Base-by-base conservation (phyloP, 2,113 vertebrate species). In the Polypterus senegalus region DNA sequence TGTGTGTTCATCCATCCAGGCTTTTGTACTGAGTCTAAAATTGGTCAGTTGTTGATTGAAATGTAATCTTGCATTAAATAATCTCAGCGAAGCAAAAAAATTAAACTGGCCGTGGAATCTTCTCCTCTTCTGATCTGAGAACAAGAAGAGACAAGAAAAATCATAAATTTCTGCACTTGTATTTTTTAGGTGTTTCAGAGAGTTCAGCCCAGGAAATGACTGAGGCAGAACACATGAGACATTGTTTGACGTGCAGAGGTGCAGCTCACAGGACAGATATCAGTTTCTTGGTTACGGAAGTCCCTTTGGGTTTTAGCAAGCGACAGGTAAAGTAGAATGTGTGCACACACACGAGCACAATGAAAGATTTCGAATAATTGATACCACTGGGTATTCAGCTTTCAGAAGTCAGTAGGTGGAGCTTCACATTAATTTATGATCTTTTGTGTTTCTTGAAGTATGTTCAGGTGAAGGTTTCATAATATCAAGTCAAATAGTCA, bases 1-100 rank as follows among this genome's bases (percentile, higher is more conserved):
- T 71, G 70, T 88, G 76, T 76, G 82, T 60, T 70, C 73, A 64
- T 52, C 75, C 71, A 71, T 66, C 54, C 73, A 48, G 75, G 70
- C 67, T 27, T 27, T 27, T 27, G 27, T 27, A 27, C 27, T 27
- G 27, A 27, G 27, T 27, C 27, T 73, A 9, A 59, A 58, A 46
- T 48, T 8, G 51, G 51, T 10, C 51, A 52, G 51, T 10, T 27
- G 27, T 27, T 27, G 27, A 27, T 27, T 27, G 27, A 27, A 52
- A 52, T 3, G 51, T 10, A 52, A 10, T 52, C 51, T 52, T 9
- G 4, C 7, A 66, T 9, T 43, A 27, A 51, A 5, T 7, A 54
- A 47, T 27, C 9, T 6, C 49, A 44, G 11, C 1, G 8, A 46
- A 60, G 52, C 52, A 55, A 55, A 11, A 4, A 8, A 27, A 10